Base-by-base conservation (phyloP, 2,113 vertebrate genomes). In the Pelvicachromis taeniatus region DNA sequence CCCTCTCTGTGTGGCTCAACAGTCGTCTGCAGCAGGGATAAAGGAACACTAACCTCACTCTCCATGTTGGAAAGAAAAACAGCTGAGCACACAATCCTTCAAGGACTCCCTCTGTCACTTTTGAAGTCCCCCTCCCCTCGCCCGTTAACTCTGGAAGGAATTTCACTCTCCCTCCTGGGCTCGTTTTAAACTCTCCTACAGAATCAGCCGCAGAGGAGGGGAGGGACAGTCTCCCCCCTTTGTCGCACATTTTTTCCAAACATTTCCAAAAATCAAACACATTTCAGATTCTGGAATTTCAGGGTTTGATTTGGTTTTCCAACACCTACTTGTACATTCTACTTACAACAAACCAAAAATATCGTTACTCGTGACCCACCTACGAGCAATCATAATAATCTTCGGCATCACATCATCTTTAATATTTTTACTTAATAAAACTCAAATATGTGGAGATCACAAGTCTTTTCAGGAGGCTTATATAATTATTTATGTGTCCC, bases 131-230 rank as follows among this genome's bases (percentile, higher is more conserved):
- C 84, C 55, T 14, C 59, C 58, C 45, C n/a, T 17, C 33, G 29
- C 45, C 78, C 85, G 77, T 82, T 88, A 81, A 63, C 85, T 85
- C 77, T 13, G 42, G 77, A 50, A 61, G 83, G 65, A 90, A 89
- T 86, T 29, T 65, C 84, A 87, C 86, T 86, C 90, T 83, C 81
- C 78, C 61, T 48, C 53, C 50, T 7, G 10, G 12, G 26, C 40
- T 70, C 61, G 9, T 40, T 73, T 12, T 10, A 52, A 70, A 33
- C 70, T 78, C 54, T 79, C 35, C 52, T 17, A 5, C 42, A 35
- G 70, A 75, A 83, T 31, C 26, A 1, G 81, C 82, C 29, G 42
- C 83, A n/a, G 10, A 21, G 33, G 4, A 10, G 4, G 9, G 38
- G 38, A 21, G 10, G 33, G 10, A 21, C 10, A 10, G 19, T 8